Evolutionary conservation across 2,797 vertebrate species (phyloP).

Genomic region (Spinus olivaceus): DNA sequence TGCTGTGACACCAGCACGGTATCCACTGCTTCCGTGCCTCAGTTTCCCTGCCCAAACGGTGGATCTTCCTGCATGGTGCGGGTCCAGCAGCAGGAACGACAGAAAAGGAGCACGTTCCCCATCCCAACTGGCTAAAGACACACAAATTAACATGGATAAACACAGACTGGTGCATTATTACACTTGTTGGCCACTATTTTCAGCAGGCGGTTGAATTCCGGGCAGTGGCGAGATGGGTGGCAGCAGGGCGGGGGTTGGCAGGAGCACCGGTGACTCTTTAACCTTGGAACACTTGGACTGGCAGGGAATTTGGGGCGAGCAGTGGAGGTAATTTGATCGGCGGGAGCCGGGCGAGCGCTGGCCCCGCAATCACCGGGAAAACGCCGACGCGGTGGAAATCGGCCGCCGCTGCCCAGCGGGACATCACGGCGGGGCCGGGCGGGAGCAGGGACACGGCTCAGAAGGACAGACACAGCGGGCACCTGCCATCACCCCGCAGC

Average conservation of each 20-base stretch:
- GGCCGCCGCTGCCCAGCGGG: background rate
- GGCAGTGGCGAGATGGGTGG: accelerated
- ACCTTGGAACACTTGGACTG: background rate
- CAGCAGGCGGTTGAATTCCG: accelerated
- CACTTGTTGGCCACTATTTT: accelerated
- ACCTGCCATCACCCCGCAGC: background rate
- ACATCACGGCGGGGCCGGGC: background rate
- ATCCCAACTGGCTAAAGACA: background rate
- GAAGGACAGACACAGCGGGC: background rate
- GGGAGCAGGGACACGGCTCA: background rate
- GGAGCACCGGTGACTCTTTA: background rate
- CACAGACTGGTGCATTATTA: accelerated
- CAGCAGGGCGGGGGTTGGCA: background rate
- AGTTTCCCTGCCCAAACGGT: background rate
- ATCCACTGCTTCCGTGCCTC: background rate
- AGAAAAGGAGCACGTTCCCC: background rate
- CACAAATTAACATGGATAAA: accelerated
- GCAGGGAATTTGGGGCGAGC: background rate
- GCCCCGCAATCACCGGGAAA: background rate
- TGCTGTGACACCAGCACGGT: accelerated
- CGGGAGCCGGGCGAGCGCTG: background rate
- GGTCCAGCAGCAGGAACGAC: background rate
- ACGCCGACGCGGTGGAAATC: background rate
- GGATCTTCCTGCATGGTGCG: accelerated
- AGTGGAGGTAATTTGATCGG: background rate